Conservation (phyloP, 2,888 invertebrate species). For the Biston betularia region DNA sequence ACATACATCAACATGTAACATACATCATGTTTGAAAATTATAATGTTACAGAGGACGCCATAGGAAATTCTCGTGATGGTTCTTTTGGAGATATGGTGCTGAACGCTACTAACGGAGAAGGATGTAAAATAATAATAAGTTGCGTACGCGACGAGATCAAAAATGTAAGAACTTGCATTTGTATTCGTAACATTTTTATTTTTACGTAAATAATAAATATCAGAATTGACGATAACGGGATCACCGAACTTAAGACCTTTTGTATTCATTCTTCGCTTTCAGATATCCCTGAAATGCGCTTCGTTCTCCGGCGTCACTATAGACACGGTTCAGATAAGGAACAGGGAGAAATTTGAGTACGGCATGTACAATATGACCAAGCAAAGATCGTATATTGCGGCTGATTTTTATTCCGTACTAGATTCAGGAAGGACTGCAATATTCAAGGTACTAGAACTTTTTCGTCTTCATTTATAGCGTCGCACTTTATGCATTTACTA, state of each 20-base stretch:
- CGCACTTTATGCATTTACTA: too few species aligned
- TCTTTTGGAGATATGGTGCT: slow-evolving; percentile 63
- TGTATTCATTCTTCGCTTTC: slow-evolving; percentile 25
- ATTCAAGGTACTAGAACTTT: slow-evolving; percentile 38
- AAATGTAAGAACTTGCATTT: slow-evolving; percentile 55
- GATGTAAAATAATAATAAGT: slow-evolving; percentile 62
- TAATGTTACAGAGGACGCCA: slow-evolving; percentile 60
- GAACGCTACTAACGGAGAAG: slow-evolving; percentile 55
- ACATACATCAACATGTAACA: too few species aligned
- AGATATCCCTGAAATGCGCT: slow-evolving; percentile 52
- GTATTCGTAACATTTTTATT: neutral
- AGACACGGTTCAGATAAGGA: slow-evolving; percentile 53
- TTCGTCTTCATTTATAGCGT: too few species aligned
- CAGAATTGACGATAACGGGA: too few species aligned
- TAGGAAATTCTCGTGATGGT: slow-evolving; percentile 65
- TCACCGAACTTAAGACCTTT: too few species aligned
- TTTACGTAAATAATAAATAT: neutral
- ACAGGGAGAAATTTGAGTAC: slow-evolving; percentile 52
- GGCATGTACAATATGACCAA: slow-evolving; percentile 52
- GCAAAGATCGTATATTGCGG: slow-evolving; percentile 47
- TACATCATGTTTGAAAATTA: too few species aligned
- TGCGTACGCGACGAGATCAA: slow-evolving; percentile 57
- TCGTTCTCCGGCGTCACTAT: slow-evolving; percentile 48
- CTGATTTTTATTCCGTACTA: slow-evolving; percentile 59
- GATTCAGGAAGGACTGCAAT: slow-evolving; percentile 43